A percentile compares a stretch with the other conserved stretches of the same genome.
Conservation (phyloP, 2,113 vertebrate genomes). For the Melanerpes formicivorus region DNA sequence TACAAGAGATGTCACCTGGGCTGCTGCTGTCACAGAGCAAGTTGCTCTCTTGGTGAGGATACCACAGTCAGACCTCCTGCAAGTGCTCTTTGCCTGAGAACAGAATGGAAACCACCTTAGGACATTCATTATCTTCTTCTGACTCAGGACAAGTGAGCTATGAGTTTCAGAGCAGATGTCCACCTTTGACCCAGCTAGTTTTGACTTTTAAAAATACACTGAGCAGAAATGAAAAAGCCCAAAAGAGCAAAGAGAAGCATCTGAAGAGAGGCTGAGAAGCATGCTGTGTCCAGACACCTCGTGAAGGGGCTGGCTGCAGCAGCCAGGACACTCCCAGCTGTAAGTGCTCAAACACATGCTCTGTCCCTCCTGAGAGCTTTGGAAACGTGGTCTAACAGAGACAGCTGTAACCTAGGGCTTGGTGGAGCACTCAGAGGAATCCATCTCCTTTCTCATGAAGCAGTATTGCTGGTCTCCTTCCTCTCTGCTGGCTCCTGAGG, state of each 20-base stretch:
- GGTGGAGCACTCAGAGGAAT: not conserved
- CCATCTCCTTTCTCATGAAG: not conserved
- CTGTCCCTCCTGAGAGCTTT: not conserved
- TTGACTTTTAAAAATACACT: not conserved
- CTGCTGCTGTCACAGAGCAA: not conserved
- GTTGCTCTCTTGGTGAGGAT: not conserved
- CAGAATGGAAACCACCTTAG: not conserved
- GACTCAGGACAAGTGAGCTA: not conserved
- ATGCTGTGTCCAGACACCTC: not conserved
- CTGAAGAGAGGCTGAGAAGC: not conserved
- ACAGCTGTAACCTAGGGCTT: not conserved
- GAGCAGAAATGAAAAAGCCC: not conserved
- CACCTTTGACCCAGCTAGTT: not conserved
- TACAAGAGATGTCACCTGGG: not conserved
- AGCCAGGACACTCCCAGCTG: not conserved
- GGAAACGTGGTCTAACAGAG: not conserved
- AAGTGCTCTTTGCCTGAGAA: not conserved
- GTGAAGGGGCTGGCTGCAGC: not conserved
- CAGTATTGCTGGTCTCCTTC: not conserved
- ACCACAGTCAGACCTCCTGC: not conserved
- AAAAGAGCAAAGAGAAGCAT: not conserved
- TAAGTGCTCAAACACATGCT: fast-evolving
- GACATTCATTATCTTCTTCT: not conserved
- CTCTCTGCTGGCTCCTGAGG: not conserved
- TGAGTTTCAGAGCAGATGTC: not conserved